Evolutionary conservation across 2,888 invertebrate species (phyloP).

Genomic region (Andrena hattorfiana): DNA sequence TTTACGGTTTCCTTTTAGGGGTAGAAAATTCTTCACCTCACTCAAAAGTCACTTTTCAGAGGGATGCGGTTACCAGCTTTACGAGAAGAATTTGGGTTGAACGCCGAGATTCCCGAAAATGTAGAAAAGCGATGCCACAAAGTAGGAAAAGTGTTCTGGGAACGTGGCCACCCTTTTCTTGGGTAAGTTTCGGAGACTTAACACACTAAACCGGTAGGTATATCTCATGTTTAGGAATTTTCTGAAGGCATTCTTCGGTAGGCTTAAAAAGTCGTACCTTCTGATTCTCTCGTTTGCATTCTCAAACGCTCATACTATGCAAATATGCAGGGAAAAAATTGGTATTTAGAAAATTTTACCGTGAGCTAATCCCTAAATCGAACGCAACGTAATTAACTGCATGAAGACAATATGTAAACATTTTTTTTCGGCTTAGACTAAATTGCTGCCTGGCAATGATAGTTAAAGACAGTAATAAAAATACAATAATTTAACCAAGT

Average conservation of each 20-base stretch:
- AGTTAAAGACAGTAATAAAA: no score
- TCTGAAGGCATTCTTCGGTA: not conserved
- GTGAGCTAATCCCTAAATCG: no score
- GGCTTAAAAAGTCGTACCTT: not conserved
- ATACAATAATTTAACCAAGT: no score
- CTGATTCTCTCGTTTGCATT: not conserved
- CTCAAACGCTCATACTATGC: not conserved
- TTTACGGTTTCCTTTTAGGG: not conserved
- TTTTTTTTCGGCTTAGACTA: no score
- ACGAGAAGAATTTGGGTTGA: not conserved
- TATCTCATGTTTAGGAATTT: not conserved
- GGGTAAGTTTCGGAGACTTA: not conserved
- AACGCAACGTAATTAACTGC: no score
- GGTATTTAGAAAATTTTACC: no score
- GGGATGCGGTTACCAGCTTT: not conserved
- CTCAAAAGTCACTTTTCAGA: not conserved
- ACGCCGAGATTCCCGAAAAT: not conserved
- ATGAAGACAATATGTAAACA: no score
- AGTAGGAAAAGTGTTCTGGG: not conserved
- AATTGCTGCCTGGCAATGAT: no score
- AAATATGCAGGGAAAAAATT: no score
- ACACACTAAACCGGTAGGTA: not conserved
- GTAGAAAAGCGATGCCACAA: constrained; percentile 1
- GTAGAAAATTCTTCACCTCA: not conserved
- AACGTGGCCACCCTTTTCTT: not conserved